Conservation (phyloP, 2,888 invertebrate species). For the Odiellus spinosus region DNA sequence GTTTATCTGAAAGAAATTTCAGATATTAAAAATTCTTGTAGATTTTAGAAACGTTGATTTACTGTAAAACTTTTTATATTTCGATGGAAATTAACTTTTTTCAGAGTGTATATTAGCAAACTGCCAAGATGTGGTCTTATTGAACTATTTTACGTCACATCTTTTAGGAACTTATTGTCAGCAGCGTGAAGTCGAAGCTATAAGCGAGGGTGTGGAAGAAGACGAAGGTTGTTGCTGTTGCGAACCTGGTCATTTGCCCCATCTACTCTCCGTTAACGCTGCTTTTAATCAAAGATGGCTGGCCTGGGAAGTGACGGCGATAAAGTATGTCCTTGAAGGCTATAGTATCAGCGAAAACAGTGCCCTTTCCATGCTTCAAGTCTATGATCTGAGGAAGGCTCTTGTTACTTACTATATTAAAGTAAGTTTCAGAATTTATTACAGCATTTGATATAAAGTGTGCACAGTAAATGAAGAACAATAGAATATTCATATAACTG, state of each 20-base stretch:
- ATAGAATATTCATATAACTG: too few relatives aligned
- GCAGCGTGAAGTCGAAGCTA: constrained; percentile 95
- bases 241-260: constrained; percentile 71
- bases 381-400: constrained; percentile 91
- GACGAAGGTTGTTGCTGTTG: constrained; percentile 84
- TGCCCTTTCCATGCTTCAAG: constrained; percentile 90
- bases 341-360: constrained; percentile 97
- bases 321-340: constrained; percentile 95
- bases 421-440: constrained; percentile 35
- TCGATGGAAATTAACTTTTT: too few relatives aligned
- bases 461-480: too few relatives aligned
- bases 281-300: constrained; percentile 94
- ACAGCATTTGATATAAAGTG: too few relatives aligned
- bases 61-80: too few relatives aligned
- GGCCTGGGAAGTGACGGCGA: constrained; percentile 89
- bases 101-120: too few relatives aligned
- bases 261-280: constrained; percentile 85
- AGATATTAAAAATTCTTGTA: too few relatives aligned
- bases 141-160: constrained; percentile 1
- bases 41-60: too few relatives aligned
- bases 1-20: too few relatives aligned
- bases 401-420: constrained; percentile 95
- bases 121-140: too few relatives aligned
- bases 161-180: constrained; percentile 81
- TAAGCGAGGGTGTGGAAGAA: constrained; percentile 90